phyloP scores from a whole-genome alignment of 2,888 invertebrate genomes.

The Scrobipalpa costella region DNA sequence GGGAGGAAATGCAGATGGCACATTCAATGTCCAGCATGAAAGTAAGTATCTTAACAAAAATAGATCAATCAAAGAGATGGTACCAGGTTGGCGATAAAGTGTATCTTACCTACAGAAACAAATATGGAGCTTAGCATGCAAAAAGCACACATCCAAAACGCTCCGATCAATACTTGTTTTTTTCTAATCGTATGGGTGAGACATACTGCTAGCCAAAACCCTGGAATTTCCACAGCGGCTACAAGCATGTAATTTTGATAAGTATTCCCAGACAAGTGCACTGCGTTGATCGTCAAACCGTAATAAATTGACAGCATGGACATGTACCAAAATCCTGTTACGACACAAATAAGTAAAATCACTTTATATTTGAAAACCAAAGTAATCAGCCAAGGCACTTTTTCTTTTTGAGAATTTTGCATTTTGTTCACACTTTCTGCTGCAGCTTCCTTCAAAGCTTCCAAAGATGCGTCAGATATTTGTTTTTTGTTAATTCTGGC shows the following conservation, averaged over 20 bases:
- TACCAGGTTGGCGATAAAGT: no score
- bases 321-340: slow-evolving; percentile 82
- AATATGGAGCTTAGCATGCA: slow-evolving; percentile 65
- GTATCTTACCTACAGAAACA: background rate
- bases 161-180: slow-evolving; percentile 78
- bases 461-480: slow-evolving; percentile 54
- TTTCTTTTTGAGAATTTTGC: slow-evolving; percentile 46
- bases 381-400: slow-evolving; percentile 58
- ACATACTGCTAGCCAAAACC: slow-evolving; percentile 82
- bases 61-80: no score
- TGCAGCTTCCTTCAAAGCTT: slow-evolving; percentile 43
- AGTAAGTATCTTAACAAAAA: no score
- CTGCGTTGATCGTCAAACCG: slow-evolving; percentile 84
- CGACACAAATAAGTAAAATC: slow-evolving; percentile 49
- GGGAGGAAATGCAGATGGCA: no score
- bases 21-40: no score
- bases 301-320: slow-evolving; percentile 84
- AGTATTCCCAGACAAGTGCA: slow-evolving; percentile 82
- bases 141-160: slow-evolving; percentile 81
- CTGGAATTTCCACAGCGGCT: slow-evolving; percentile 86
- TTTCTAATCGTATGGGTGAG: slow-evolving; percentile 43
- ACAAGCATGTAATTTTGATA: slow-evolving; percentile 85
- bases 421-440: slow-evolving; percentile 49
- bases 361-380: slow-evolving; percentile 54
- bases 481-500: slow-evolving; percentile 80